Conservation (phyloP, 2,888 invertebrate genomes). For the Pimpla rufipes region DNA sequence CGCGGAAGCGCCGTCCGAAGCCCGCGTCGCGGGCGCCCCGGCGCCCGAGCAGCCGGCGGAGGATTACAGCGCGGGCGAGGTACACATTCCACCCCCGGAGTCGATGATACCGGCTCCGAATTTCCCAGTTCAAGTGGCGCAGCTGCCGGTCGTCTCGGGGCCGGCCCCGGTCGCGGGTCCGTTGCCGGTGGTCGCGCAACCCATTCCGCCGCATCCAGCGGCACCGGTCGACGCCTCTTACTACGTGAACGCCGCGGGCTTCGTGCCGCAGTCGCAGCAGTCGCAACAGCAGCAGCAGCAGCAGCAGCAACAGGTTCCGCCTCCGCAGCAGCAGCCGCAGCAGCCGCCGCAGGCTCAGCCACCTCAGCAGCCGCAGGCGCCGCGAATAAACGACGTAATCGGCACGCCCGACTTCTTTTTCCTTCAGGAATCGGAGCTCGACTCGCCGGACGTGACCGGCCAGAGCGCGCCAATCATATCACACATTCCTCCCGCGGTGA, state of each 20-base stretch:
- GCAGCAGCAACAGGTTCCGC: slow-evolving; percentile 61
- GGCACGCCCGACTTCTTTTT: slow-evolving; percentile 92
- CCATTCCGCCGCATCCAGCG: slow-evolving; percentile 80
- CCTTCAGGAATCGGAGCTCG: slow-evolving; percentile 96
- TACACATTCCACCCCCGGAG: slow-evolving; percentile 83
- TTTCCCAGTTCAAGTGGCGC: slow-evolving; percentile 79
- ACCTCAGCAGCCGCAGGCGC: slow-evolving; percentile 83
- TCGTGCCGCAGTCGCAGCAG: slow-evolving; percentile 87
- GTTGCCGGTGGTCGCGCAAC: slow-evolving; percentile 82
- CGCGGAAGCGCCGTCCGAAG: slow-evolving; percentile 83
- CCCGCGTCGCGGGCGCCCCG: slow-evolving; percentile 85
- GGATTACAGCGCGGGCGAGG: slow-evolving; percentile 80
- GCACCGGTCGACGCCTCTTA: slow-evolving; percentile 82
- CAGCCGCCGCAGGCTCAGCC: slow-evolving; percentile 75
- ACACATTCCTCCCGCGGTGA: slow-evolving; percentile 85
- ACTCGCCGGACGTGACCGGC: slow-evolving; percentile 89
- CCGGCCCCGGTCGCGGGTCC: slow-evolving; percentile 79
- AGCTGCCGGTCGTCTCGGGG: slow-evolving; percentile 81
- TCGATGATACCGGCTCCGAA: slow-evolving; percentile 80
- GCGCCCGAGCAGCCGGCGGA: slow-evolving; percentile 82
- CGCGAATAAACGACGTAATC: slow-evolving; percentile 91
- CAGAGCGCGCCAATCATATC: slow-evolving; percentile 78
- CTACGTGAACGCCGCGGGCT: slow-evolving; percentile 85
- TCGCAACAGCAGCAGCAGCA: slow-evolving; percentile 74
- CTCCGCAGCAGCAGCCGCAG: slow-evolving; percentile 75